A percentile compares a stretch with the other conserved stretches of the same genome.
phyloP scores from a whole-genome alignment of 2,113 vertebrate species.

The Falcunculus frontatus region DNA sequence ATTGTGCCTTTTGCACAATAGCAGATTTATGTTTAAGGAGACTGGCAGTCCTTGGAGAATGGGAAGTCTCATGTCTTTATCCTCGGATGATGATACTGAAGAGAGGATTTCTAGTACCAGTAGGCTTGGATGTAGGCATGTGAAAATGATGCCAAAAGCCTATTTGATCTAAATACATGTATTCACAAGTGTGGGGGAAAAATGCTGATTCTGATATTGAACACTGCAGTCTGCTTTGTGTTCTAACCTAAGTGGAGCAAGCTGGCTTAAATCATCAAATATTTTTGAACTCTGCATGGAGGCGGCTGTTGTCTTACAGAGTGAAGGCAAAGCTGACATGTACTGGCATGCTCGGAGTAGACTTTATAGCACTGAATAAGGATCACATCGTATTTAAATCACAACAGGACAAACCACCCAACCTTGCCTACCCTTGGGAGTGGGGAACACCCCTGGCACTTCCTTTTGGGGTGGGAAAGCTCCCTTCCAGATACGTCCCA shows the following conservation, averaged over 20 bases:
- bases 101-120: slow-evolving; percentile 47
- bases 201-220: slow-evolving; percentile 40
- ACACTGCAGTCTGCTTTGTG: slow-evolving; percentile 53
- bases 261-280: slow-evolving; percentile 56
- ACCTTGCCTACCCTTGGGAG: slow-evolving; percentile 52
- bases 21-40: slow-evolving; percentile 54
- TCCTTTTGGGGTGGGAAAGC: slow-evolving; percentile 63
- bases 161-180: slow-evolving; percentile 42
- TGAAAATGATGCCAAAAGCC: slow-evolving; percentile 38
- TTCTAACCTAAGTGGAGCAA: slow-evolving; percentile 56
- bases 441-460: slow-evolving; percentile 64
- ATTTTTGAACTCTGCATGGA: slow-evolving; percentile 53
- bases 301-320: slow-evolving; percentile 54
- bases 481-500: slow-evolving; percentile 38
- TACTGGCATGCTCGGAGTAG: slow-evolving; percentile 55
- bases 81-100: slow-evolving; percentile 17
- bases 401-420: slow-evolving; percentile 62
- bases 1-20: slow-evolving; percentile 28
- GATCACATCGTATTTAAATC: slow-evolving; percentile 62
- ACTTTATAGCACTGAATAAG: slow-evolving; percentile 43
- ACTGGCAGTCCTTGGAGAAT: slow-evolving; percentile 48
- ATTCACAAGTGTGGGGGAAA: background rate
- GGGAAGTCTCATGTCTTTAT: slow-evolving; percentile 32
- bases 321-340: slow-evolving; percentile 59
- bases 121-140: slow-evolving; percentile 21